phyloP scores from a whole-genome alignment of 2,797 vertebrate genomes.

The Melopsittacus undulatus region DNA sequence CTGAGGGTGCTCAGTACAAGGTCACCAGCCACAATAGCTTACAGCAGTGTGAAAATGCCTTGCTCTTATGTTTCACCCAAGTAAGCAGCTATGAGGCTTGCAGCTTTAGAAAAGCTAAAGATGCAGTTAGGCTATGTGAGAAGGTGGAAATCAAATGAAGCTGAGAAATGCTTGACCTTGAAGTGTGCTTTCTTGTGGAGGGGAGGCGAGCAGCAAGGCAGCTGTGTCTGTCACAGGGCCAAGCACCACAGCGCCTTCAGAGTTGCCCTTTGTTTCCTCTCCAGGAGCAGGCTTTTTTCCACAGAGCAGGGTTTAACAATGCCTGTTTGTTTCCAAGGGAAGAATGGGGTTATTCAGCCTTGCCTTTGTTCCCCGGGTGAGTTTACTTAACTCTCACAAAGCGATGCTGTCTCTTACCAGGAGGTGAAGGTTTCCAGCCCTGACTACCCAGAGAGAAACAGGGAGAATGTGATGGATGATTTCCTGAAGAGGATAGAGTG shows the following conservation, averaged over 20 bases:
- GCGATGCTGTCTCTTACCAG: constrained; percentile 68
- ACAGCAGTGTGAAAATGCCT: accelerated
- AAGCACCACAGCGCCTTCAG: neutral
- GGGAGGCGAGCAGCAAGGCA: neutral
- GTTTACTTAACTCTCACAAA: constrained; percentile 10
- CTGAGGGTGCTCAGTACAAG: neutral
- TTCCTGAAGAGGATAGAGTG: constrained; percentile 97
- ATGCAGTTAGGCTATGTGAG: neutral
- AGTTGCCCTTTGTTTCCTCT: constrained; percentile 27
- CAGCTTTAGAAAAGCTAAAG: neutral
- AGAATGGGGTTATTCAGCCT: neutral
- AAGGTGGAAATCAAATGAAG: neutral
- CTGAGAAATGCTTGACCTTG: constrained; percentile 12
- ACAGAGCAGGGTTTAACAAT: neutral
- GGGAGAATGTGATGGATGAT: constrained; percentile 96
- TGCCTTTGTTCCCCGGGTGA: neutral
- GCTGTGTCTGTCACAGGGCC: neutral
- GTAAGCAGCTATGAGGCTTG: neutral
- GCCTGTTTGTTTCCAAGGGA: neutral
- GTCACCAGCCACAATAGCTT: neutral
- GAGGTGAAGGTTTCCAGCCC: constrained; percentile 98
- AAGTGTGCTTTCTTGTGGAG: neutral
- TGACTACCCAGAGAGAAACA: constrained; percentile 92
- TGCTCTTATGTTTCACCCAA: neutral
- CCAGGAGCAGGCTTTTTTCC: constrained; percentile 45